phyloP scores from a whole-genome alignment of 2,888 invertebrate genomes.

The Penaeus monodon region DNA sequence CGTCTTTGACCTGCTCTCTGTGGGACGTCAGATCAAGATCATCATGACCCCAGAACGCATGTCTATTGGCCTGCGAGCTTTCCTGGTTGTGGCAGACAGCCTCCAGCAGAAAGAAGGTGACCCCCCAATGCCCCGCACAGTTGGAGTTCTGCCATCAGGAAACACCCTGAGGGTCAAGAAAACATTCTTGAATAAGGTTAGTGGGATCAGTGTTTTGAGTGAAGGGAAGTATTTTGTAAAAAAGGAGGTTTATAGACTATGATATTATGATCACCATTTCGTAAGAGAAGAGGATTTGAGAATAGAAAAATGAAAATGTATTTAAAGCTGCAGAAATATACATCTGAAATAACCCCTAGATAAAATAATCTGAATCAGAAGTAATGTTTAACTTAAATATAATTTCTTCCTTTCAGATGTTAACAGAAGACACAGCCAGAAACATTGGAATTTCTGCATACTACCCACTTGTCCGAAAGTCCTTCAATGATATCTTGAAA shows the following conservation, averaged over 20 bases:
- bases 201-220: background rate
- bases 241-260: too few species aligned
- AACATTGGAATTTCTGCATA: constrained; percentile 97
- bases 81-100: constrained; percentile 97
- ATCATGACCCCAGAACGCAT: constrained; percentile 95
- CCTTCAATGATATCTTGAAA: constrained; percentile 94
- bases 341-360: too few species aligned
- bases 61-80: constrained; percentile 97
- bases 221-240: background rate
- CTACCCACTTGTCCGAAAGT: constrained; percentile 93
- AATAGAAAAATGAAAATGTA: too few species aligned
- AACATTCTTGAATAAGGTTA: constrained; percentile 88
- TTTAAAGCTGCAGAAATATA: too few species aligned
- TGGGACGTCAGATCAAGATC: constrained; percentile 92
- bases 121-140: constrained; percentile 97
- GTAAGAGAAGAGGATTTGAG: too few species aligned
- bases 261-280: too few species aligned
- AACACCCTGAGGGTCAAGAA: constrained; percentile 94
- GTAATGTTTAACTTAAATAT: too few species aligned
- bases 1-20: constrained; percentile 96
- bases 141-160: constrained; percentile 94
- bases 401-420: constrained; percentile 73
- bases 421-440: constrained; percentile 95
- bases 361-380: too few species aligned
- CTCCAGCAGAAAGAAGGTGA: constrained; percentile 99